phyloP scores from a whole-genome alignment of 2,888 invertebrate species.

The Diarsia mendica region DNA sequence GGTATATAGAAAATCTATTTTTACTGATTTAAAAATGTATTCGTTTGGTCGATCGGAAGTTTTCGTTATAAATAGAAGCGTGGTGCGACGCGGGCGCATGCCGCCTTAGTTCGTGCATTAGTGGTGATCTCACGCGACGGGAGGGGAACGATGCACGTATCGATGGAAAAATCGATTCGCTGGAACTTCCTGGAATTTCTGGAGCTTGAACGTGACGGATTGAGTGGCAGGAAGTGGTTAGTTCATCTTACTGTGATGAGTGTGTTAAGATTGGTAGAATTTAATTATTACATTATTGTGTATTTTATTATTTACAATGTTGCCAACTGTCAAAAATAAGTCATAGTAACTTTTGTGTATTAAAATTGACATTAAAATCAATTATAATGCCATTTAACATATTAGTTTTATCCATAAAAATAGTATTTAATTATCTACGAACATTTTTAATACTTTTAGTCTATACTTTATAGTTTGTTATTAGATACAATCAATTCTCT shows the following conservation, averaged over 20 bases:
- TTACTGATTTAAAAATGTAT: conserved; percentile 70
- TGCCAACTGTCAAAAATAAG: no score
- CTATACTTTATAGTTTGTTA: no score
- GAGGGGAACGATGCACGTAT: conserved; percentile 42
- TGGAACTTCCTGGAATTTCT: conserved; percentile 41
- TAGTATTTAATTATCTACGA: no score
- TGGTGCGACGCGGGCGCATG: conserved; percentile 73
- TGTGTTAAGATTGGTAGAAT: no score
- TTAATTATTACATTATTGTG: no score
- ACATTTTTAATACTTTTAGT: no score
- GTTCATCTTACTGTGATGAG: neutral
- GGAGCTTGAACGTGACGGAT: conserved; percentile 18
- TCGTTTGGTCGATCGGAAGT: conserved; percentile 75
- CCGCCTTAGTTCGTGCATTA: conserved; percentile 56
- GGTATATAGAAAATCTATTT: conserved; percentile 65
- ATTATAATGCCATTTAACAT: no score
- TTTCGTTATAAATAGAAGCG: conserved; percentile 76
- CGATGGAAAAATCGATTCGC: conserved; percentile 43
- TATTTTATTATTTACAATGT: no score
- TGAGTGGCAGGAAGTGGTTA: conserved; percentile 6
- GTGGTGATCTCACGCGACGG: conserved; percentile 50
- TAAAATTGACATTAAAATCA: no score
- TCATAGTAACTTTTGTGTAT: no score
- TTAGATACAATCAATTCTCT: no score
- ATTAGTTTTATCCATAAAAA: no score